Evolutionary conservation across 1,140 invertebrate species (phyloP).

Genomic region (Sycophila sp.): DNA sequence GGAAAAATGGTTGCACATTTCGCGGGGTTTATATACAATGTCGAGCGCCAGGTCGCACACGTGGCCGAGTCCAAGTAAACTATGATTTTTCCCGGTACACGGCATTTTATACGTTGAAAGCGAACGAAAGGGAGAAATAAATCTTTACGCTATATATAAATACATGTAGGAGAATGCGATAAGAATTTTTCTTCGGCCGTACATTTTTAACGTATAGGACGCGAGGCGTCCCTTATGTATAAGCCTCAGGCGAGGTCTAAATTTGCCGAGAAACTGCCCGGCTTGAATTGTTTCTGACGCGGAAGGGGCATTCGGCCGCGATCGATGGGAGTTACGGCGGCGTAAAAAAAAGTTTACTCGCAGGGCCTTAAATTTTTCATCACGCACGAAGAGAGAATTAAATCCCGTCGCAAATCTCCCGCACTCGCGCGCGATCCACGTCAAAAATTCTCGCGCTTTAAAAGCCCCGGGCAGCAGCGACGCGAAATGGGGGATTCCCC

Average conservation of each 20-base stretch:
- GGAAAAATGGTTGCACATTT: background rate
- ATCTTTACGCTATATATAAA: background rate
- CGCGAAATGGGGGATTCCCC: too few species aligned
- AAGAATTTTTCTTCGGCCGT: too few species aligned
- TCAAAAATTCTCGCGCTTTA: background rate
- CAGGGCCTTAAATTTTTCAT: too few species aligned
- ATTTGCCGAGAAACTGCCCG: too few species aligned
- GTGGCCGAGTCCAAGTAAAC: background rate
- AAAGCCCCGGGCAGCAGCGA: background rate
- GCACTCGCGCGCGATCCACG: background rate
- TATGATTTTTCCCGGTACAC: constrained; percentile 5
- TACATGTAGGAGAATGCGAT: too few species aligned
- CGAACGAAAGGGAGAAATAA: background rate
- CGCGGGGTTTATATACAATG: background rate
- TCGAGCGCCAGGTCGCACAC: background rate
- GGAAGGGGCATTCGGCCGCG: too few species aligned
- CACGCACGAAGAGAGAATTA: background rate
- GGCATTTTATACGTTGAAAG: background rate
- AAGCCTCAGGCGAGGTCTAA: too few species aligned
- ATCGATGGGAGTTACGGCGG: too few species aligned
- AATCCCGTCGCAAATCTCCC: background rate
- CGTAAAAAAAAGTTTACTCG: too few species aligned
- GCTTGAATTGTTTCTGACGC: too few species aligned
- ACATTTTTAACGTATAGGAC: too few species aligned
- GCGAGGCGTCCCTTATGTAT: too few species aligned